Base-by-base conservation (phyloP, 2,113 vertebrate species). In the Podarcis cretensis region DNA sequence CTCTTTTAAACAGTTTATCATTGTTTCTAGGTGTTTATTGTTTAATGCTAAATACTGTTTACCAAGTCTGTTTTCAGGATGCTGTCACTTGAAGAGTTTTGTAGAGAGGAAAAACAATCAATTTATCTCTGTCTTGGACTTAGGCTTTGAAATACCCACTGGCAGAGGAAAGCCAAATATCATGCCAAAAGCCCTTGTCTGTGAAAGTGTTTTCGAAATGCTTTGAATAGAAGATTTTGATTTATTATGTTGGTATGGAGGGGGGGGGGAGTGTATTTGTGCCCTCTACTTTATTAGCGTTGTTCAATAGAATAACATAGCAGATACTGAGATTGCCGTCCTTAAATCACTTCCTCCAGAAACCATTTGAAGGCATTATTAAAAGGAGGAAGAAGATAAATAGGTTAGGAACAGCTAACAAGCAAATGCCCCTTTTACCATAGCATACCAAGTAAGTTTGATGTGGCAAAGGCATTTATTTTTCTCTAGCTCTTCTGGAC, bases 1-100 rank as follows among this genome's bases (percentile, higher is more conserved):
- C 66, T 93, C 81, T 68, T 88, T 86, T 40, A 90, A 91, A 69
- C 78, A 90, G 84, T 90, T 84, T 90, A 83, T 83, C 89, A 92
- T 91, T 94, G 92, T 89, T 89, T 84, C 63, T 78, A 77, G 81
- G 87, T 78, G 81, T 84, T 89, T 89, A 89, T 69, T 89, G 93
- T 95, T 94, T 71, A 90, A 81, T 87, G 81, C 88, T 59, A 93
- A 92, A 93, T 89, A 63, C 68, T 93, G 40, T 93, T 96, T 95
- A 95, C 65, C 43, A 69, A 89, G 90, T 83, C 68, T 91, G 87
- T 87, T 86, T 87, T 81, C 88, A 77, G 35, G 0, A 87, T n/a
- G 69, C 27, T 90, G 82, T 83, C 89, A 92, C 92, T 92, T 89
- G 66, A 80, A 81, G 74, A 77, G 76, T 68, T 89, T 81, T 85